Conservation (phyloP, 2,113 vertebrate species). For the Tachuris rubrigastra region DNA sequence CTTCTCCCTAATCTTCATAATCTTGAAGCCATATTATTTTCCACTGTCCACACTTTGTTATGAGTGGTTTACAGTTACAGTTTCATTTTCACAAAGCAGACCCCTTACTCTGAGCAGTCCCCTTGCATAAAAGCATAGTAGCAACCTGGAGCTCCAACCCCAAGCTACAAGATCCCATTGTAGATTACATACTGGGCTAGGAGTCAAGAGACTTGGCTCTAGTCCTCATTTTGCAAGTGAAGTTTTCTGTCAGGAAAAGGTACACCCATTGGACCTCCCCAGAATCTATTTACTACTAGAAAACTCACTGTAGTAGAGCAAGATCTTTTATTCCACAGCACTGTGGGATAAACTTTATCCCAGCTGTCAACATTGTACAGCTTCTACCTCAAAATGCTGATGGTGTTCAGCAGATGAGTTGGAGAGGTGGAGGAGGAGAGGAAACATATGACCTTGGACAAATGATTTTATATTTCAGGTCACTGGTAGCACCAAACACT, state of each 20-base stretch:
- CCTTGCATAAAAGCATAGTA: background rate
- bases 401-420: background rate
- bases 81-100: background rate
- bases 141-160: background rate
- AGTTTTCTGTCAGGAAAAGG: background rate
- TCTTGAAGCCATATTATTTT: background rate
- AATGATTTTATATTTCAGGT: background rate
- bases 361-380: rapidly evolving
- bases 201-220: background rate
- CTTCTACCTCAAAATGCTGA: background rate
- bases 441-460: background rate
- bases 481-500: background rate
- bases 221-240: background rate
- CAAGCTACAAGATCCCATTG: background rate
- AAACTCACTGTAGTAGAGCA: rapidly evolving
- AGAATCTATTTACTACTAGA: background rate
- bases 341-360: background rate
- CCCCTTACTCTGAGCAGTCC: background rate
- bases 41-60: background rate
- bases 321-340: background rate
- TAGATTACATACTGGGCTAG: background rate
- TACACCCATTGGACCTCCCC: background rate
- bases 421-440: background rate
- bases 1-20: background rate
- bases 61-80: background rate